Evolutionary conservation across 2,113 vertebrate genomes (phyloP).

Genomic region (Atrichornis clamosus): DNA sequence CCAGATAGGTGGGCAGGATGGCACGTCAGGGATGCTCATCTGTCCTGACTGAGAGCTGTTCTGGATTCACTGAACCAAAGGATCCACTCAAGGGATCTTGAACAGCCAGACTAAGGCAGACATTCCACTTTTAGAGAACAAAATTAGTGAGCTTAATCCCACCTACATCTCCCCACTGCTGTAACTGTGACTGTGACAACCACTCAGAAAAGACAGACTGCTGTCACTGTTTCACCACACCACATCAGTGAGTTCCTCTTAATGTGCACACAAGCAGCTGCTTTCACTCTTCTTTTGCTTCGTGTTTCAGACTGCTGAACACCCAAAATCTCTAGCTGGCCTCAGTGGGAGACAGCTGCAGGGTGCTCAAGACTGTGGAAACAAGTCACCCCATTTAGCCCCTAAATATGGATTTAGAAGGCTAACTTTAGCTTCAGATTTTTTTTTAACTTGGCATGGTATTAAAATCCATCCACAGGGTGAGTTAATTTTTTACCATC

Average conservation of each 20-base stretch:
- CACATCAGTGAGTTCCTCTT: background rate
- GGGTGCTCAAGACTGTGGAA: background rate
- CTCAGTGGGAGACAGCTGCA: background rate
- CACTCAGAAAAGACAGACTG: background rate
- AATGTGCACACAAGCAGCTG: background rate
- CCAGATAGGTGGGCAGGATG: background rate
- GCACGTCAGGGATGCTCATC: background rate
- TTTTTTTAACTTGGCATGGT: constrained; percentile 43
- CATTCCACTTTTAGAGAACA: background rate
- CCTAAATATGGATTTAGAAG: constrained; percentile 35
- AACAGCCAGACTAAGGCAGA: background rate
- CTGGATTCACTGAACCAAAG: background rate
- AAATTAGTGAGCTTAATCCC: background rate
- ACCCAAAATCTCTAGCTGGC: background rate
- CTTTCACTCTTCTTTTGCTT: background rate
- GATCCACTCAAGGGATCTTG: background rate
- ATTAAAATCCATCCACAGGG: constrained; percentile 31
- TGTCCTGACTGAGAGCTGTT: background rate
- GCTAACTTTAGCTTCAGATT: constrained; percentile 40
- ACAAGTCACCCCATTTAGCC: constrained; percentile 18
- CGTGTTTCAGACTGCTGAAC: background rate
- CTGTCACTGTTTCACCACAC: background rate
- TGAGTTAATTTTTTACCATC: constrained; percentile 46
- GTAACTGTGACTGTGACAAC: background rate
- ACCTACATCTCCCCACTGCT: background rate